Evolutionary conservation across 2,888 invertebrate genomes (phyloP).

Genomic region (Drosophila limbata): DNA sequence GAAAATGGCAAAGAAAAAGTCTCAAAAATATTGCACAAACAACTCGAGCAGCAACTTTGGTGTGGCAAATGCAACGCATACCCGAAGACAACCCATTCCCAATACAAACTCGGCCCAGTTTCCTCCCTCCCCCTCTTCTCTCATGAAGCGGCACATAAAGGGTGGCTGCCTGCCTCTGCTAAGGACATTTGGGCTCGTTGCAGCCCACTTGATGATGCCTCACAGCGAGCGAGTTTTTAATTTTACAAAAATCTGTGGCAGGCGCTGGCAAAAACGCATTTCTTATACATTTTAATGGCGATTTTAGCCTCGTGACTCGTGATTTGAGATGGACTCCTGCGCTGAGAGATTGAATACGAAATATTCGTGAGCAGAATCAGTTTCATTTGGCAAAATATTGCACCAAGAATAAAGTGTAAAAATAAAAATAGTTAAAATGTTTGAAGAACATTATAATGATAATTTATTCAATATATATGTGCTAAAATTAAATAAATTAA

Average conservation of each 20-base stretch:
- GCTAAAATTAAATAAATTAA: no score
- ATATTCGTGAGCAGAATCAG: background rate
- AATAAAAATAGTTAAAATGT: no score
- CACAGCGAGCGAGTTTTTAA: conserved; percentile 51
- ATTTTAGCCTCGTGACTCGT: conserved; percentile 21
- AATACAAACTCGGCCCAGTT: background rate
- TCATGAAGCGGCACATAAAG: background rate
- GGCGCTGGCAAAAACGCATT: conserved; percentile 61
- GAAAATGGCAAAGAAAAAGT: conserved; percentile 55
- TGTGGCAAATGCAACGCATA: conserved; percentile 64
- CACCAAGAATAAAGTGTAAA: no score
- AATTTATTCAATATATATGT: no score
- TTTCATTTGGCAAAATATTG: no score
- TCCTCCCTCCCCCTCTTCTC: background rate
- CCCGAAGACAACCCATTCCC: conserved; percentile 70
- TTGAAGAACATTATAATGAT: no score
- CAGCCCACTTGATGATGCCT: conserved; percentile 64
- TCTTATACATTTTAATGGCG: conserved; percentile 49
- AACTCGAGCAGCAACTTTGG: conserved; percentile 60
- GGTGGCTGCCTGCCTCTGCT: conserved; percentile 58
- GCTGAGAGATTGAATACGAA: background rate
- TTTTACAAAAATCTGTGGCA: conserved; percentile 48
- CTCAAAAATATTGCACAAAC: conserved; percentile 66
- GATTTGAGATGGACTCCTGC: conserved; percentile 21
- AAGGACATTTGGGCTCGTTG: conserved; percentile 59